A percentile compares a stretch with the other conserved stretches of the same genome.
These are phyloP conservation scores for Capricornis sumatraensis DNA, from an alignment of 2,113 vertebrate species.

Conservation along the genomic window DNA sequence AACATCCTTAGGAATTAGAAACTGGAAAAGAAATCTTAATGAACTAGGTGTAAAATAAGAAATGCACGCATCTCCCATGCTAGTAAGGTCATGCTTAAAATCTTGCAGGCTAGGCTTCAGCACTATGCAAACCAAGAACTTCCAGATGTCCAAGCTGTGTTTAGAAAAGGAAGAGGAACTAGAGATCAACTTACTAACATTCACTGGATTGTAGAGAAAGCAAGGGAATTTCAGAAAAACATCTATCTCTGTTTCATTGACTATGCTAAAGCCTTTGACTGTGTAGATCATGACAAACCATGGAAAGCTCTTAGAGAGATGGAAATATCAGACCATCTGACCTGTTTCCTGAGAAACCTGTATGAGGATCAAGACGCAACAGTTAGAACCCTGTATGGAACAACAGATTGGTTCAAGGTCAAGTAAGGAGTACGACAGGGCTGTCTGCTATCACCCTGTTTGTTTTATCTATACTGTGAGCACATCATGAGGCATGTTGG, in stretches of 20 bases:
- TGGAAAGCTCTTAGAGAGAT: background rate
- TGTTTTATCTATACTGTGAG: background rate
- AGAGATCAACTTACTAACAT: background rate
- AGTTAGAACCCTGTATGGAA: background rate
- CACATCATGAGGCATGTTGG: background rate
- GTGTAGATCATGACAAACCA: background rate
- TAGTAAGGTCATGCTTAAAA: background rate
- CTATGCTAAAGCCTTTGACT: background rate
- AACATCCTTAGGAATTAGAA: background rate
- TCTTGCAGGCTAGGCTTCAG: background rate
- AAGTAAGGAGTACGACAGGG: background rate
- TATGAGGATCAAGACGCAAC: background rate
- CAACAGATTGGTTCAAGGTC: background rate
- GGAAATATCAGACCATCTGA: background rate
- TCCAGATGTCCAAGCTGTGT: background rate
- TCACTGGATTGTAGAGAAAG: background rate
- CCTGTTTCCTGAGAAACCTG: background rate
- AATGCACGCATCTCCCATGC: background rate
- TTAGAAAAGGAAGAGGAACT: background rate
- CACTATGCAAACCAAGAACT: background rate
- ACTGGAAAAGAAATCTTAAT: background rate
- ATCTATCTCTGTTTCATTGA: background rate
- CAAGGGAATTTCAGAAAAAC: background rate
- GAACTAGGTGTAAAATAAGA: background rate
- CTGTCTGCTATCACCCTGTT: background rate